Evolutionary conservation across 2,888 invertebrate genomes (phyloP).

Genomic region (Mamestra brassicae): DNA sequence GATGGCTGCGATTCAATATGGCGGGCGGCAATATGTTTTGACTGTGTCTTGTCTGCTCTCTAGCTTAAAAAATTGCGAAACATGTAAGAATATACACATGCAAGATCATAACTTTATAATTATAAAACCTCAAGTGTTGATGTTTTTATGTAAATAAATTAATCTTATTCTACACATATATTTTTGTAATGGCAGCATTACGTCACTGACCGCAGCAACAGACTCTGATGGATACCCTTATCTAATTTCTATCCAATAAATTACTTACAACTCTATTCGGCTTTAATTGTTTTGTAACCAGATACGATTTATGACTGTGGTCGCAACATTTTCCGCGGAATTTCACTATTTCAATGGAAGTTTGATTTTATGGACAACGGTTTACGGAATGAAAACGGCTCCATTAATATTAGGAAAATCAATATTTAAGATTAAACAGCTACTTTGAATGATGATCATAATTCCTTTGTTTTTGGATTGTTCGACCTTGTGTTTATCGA

Average conservation of each 20-base stretch:
- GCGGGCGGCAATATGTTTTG: no score
- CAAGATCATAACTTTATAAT: no score
- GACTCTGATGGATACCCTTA: constrained; percentile 77
- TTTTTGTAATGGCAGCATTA: constrained; percentile 19
- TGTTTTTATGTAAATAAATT: no score
- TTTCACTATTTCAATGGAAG: constrained; percentile 57
- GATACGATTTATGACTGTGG: constrained; percentile 77
- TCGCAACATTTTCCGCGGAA: constrained; percentile 65
- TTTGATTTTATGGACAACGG: constrained; percentile 51
- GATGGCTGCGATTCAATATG: no score
- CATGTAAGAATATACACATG: no score
- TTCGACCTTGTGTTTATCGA: background rate
- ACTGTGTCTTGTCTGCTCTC: no score
- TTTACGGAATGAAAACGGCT: constrained; percentile 32
- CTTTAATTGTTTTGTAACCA: constrained; percentile 81
- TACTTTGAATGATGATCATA: background rate
- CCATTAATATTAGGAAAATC: constrained; percentile 27
- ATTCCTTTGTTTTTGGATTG: background rate
- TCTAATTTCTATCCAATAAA: constrained; percentile 83
- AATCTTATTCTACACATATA: no score
- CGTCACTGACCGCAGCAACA: constrained; percentile 59
- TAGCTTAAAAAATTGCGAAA: no score
- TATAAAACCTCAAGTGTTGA: no score
- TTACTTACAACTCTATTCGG: constrained; percentile 79
- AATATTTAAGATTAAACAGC: constrained; percentile 13